A percentile compares a stretch with the other conserved stretches of the same genome.
Evolutionary conservation across 2,888 invertebrate genomes (phyloP).

Genomic region (Acanthococcus lagerstroemiae): DNA sequence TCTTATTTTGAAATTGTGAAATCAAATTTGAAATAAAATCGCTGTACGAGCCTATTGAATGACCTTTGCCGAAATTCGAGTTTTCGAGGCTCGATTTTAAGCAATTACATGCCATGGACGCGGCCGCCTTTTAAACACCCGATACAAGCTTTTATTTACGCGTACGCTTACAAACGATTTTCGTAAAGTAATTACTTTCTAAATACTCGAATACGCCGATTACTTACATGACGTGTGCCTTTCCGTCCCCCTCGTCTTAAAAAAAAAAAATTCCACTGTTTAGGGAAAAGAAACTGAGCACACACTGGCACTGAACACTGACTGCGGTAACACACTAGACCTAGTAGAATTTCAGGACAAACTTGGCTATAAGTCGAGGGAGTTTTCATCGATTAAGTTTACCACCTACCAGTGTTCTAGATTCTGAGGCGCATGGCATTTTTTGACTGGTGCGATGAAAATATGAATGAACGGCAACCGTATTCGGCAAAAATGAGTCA

Average conservation of each 20-base stretch:
- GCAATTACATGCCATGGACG: too few species aligned
- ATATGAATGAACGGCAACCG: slow-evolving; percentile 27
- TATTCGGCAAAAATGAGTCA: neutral
- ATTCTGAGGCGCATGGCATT: slow-evolving; percentile 25
- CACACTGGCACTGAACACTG: slow-evolving; percentile 8
- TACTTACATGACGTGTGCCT: slow-evolving; percentile 18
- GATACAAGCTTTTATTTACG: neutral
- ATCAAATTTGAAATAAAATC: too few species aligned
- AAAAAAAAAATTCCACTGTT: slow-evolving; percentile 6
- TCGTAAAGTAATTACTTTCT: neutral
- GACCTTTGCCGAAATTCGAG: too few species aligned
- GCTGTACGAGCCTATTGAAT: too few species aligned
- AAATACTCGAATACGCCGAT: neutral
- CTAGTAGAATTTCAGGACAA: slow-evolving; percentile 21
- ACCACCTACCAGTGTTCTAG: slow-evolving; percentile 28
- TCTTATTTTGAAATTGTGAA: too few species aligned
- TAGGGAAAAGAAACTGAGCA: slow-evolving; percentile 16
- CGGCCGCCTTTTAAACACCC: neutral
- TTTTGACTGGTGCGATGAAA: neutral
- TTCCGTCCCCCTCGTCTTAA: slow-evolving; percentile 15
- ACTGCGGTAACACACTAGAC: slow-evolving; percentile 25
- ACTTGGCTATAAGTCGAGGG: slow-evolving; percentile 23
- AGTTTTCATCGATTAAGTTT: slow-evolving; percentile 26
- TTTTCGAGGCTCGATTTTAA: too few species aligned
- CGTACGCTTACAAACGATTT: neutral